Evolutionary conservation across 2,113 vertebrate genomes (phyloP), one percentile per base, ranked within the genome.

Genomic region (Solea solea): DNA sequence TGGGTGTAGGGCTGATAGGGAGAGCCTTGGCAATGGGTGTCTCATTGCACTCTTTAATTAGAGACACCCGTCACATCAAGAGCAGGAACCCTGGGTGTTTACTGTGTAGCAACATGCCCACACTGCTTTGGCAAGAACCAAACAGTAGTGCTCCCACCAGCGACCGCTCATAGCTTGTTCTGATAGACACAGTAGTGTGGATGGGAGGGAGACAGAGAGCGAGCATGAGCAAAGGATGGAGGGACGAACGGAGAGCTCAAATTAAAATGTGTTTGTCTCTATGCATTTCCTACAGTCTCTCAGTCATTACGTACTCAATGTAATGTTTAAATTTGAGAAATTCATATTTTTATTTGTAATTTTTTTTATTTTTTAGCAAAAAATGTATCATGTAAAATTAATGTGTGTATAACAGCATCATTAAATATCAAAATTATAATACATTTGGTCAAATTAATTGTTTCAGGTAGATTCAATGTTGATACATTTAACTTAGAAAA

Each of bases 41-140:
- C 86, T 85, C 40, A 45, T 89, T 90, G 86, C 89, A 88, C 85
- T 89, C 81, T 89, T 89, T 91, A 90, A 93, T 90, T 89, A 90
- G 90, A 90, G 87, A 91, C 86, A 89, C 89, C 78, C 77, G 34
- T 88, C 84, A 89, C 89, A 87, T 82, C 82, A 80, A 86, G 85
- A 79, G 82, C 61, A 76, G 52, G 53, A 83, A 79, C 16, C 40
- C 59, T 82, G 71, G 78, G 65, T 91, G 88, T 87, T 90, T 86
- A 85, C 81, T 80, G 61, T 82, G 81, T 84, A 88, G 69, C 62
- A 59, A 86, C 44, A 53, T 83, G 84, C 78, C 87, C 79, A 67
- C 40, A 39, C 72, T 57, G 52, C 78, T 83, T 84, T 92, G 89
- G 83, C 88, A 82, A 58, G 78, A 69, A 63, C 54, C 53, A 54